Evolutionary conservation across 2,888 invertebrate species (phyloP).

Genomic region (Lingula anatina): DNA sequence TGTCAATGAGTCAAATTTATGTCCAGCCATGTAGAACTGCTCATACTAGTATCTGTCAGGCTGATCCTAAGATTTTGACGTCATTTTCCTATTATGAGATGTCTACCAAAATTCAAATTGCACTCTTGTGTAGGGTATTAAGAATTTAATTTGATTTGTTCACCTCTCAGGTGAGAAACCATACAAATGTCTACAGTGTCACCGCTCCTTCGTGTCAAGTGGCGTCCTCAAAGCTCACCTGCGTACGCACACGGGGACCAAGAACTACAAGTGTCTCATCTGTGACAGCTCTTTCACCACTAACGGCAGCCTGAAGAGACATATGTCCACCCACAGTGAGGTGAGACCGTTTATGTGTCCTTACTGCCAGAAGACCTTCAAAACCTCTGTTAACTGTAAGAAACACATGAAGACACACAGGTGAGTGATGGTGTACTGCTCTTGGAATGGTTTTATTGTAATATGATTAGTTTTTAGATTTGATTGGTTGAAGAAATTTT

Average conservation of each 20-base stretch:
- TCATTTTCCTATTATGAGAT: no score
- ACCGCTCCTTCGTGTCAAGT: slow-evolving; percentile 56
- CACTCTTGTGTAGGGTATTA: no score
- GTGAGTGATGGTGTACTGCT: slow-evolving; percentile 12
- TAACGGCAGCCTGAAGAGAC: slow-evolving; percentile 69
- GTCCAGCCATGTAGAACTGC: no score
- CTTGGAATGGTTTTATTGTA: no score
- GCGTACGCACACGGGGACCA: slow-evolving; percentile 56
- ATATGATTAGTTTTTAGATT: no score
- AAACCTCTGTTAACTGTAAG: slow-evolving; percentile 60
- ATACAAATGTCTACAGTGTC: slow-evolving; percentile 51
- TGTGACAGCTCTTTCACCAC: slow-evolving; percentile 63
- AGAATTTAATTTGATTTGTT: not conserved
- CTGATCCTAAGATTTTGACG: no score
- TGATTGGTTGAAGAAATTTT: no score
- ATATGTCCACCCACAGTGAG: slow-evolving; percentile 66
- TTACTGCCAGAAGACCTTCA: slow-evolving; percentile 61
- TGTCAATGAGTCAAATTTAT: no score
- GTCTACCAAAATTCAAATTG: no score
- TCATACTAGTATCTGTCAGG: no score
- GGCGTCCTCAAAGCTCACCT: slow-evolving; percentile 59
- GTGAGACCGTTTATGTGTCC: slow-evolving; percentile 56
- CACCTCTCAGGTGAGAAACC: slow-evolving; percentile 50
- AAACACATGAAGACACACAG: slow-evolving; percentile 64
- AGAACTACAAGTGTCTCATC: slow-evolving; percentile 61